Evolutionary conservation across 1,140 invertebrate genomes (phyloP).

Genomic region (Drosophila rufa): DNA sequence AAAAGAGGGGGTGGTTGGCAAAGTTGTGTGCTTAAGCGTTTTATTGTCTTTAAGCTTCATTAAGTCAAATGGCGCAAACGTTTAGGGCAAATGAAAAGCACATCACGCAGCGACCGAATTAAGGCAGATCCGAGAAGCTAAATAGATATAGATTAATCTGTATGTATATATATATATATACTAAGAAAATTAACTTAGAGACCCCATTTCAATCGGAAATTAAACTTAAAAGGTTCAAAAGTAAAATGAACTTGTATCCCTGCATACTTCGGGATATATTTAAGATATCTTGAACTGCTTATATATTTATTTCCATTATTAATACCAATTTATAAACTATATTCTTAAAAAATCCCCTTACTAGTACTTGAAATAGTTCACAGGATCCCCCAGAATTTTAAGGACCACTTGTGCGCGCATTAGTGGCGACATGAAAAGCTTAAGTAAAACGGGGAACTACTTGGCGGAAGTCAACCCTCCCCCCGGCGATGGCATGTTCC

Average conservation of each 20-base stretch:
- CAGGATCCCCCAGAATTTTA: neutral
- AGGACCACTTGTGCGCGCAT: neutral
- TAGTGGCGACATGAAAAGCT: slow-evolving; percentile 8
- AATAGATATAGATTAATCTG: slow-evolving; percentile 1
- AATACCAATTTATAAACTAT: neutral
- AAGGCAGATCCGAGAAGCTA: slow-evolving; percentile 8
- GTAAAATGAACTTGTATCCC: too few species aligned
- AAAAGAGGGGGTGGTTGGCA: slow-evolving; percentile 4
- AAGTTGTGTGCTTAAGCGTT: slow-evolving; percentile 76
- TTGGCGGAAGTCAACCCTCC: neutral
- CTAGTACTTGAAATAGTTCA: neutral
- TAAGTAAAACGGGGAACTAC: slow-evolving; percentile 3
- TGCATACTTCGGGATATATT: too few species aligned
- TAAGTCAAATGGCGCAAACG: slow-evolving; percentile 79
- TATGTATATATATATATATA: neutral
- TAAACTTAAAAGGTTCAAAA: neutral
- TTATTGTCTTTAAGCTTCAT: slow-evolving; percentile 83
- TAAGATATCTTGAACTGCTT: too few species aligned
- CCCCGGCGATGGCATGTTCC: neutral
- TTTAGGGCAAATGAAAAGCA: slow-evolving; percentile 50
- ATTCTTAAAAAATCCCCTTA: neutral
- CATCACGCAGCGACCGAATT: slow-evolving; percentile 20
- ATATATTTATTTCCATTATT: neutral
- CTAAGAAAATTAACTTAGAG: neutral
- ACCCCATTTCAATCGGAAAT: neutral